These are phyloP conservation scores for Motacilla tschutschensis DNA, from an alignment of 2,113 vertebrate genomes.

Conservation along the genomic window DNA sequence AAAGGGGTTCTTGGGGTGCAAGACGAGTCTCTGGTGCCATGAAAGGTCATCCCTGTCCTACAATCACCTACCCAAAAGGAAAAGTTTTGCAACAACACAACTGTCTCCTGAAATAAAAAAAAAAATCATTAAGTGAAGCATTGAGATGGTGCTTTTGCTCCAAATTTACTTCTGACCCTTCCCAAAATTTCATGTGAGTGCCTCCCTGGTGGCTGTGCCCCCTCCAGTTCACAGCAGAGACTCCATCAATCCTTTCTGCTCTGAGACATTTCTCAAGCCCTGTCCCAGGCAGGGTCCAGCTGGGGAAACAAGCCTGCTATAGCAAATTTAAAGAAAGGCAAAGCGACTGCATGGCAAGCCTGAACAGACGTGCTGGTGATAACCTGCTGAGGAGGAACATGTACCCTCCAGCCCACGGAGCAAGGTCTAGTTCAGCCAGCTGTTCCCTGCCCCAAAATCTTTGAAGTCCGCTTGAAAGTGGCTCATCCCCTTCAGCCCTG, in stretches of 20 bases:
- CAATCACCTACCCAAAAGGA: not conserved
- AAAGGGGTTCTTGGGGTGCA: not conserved
- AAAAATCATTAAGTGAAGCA: not conserved
- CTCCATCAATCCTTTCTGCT: not conserved
- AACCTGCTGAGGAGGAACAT: not conserved
- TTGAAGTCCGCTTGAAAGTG: not conserved
- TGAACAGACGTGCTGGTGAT: not conserved
- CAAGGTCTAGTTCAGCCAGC: not conserved
- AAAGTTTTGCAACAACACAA: not conserved
- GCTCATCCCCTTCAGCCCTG: not conserved
- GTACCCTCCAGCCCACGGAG: accelerated
- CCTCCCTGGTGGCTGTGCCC: not conserved
- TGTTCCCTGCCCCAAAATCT: not conserved
- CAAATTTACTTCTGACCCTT: not conserved
- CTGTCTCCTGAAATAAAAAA: not conserved
- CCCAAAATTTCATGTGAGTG: accelerated
- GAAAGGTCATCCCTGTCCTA: not conserved
- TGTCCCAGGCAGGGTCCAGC: not conserved
- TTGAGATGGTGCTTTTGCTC: not conserved
- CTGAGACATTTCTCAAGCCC: not conserved
- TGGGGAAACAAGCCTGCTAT: not conserved
- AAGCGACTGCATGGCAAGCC: not conserved
- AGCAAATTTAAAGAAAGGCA: not conserved
- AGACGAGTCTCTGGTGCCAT: not conserved
- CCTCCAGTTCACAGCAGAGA: not conserved